Conservation (phyloP, 2,888 invertebrate species). For the Cheilosia soror region DNA sequence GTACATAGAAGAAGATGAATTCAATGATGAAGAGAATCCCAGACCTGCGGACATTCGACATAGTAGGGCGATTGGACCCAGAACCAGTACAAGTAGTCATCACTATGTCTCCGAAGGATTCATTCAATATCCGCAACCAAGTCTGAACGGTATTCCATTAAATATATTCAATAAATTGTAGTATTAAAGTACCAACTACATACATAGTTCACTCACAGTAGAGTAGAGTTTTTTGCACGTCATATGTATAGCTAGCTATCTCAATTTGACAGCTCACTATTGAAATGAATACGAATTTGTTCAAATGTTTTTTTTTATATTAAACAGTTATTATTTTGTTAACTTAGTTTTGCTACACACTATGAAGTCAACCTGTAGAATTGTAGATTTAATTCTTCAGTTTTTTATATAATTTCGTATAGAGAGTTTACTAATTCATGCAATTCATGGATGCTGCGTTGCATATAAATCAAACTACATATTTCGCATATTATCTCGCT, state of each 20-base stretch:
- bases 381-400: conserved; percentile 37
- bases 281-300: neutral
- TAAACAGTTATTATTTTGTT: neutral
- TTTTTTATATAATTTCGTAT: neutral
- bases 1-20: conserved; percentile 84
- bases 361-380: conserved; percentile 7
- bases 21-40: conserved; percentile 82
- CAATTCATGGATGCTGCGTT: conserved; percentile 12
- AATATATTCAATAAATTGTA: conserved; percentile 83
- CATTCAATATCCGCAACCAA: conserved; percentile 84
- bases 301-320: neutral
- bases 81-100: conserved; percentile 79
- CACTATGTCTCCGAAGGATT: conserved; percentile 84
- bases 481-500: conserved; percentile 23
- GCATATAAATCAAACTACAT: conserved; percentile 26
- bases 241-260: neutral
- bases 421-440: conserved; percentile 16
- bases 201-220: conserved; percentile 33
- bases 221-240: conserved; percentile 15
- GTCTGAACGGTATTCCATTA: conserved; percentile 84
- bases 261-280: neutral
- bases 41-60: conserved; percentile 78
- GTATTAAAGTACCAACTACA: conserved; percentile 52
- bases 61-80: conserved; percentile 78
- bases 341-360: too few relatives aligned